Evolutionary conservation across 1,140 invertebrate genomes (phyloP), one percentile per base, ranked within the genome.

Genomic region (Heliconius hewitsoni): DNA sequence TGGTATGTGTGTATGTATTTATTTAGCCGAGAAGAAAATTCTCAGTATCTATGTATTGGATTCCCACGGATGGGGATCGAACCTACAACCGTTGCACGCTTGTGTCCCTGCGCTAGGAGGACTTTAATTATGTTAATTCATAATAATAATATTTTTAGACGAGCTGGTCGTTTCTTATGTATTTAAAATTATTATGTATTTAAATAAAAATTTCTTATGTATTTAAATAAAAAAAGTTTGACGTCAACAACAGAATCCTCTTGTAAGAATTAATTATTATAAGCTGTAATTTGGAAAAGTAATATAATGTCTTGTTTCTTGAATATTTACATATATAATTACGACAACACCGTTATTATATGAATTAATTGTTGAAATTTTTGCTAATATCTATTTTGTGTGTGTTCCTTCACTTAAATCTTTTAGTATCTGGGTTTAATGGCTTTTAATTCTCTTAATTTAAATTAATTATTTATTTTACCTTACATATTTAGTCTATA

Each of bases 281-380:
- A 57, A 23, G 19, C n/a, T 57, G 55, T 57, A 23, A 57, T 57
- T 57, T 9, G 55, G 3, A n/a, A 57, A 57, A 57, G 8, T n/a
- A 57, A 66, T 66, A 30, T 66, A 27, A 27, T 27, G 9, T 4
- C 0, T 66, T 66, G 60, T 66, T 66, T 66, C 23, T 23, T 16
- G 11, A 27, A 57, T 66, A 66, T 66, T 66, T 66, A 66, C n/a
- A 66, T 66, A 27, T 66, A 66, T 66, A 66, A 66, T 66, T 66
- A 66, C 16, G n/a, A 66, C n/a, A 66, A 66, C 4, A 30, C 23
- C 30, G 8, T 27, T 30, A 66, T 66, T 66, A 66, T 66, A 66
- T 66, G 30, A 66, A 66, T 16, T 66, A 66, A 66, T 66, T 66
- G 60, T 66, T 30, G 23, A 23, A 5, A 66, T 66, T 66, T 66